Conservation (phyloP, 2,113 vertebrate genomes). For the Neolamprologus variostigma region DNA sequence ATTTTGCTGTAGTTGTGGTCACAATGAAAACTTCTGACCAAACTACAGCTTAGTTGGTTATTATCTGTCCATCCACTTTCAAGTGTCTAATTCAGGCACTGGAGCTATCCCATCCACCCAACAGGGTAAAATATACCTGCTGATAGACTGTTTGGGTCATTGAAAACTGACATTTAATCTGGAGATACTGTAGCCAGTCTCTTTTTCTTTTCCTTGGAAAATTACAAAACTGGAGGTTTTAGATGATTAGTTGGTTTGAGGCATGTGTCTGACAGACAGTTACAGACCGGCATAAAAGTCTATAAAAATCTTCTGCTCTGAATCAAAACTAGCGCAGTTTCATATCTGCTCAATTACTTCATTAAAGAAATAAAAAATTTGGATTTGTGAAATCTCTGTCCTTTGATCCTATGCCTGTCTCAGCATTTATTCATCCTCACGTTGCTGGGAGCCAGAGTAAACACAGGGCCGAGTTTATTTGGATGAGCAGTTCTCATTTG, state of each 20-base stretch:
- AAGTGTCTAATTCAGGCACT: not conserved
- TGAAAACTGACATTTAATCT: not conserved
- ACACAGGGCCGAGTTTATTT: not conserved
- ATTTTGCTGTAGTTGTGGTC: not conserved
- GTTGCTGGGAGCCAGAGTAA: not conserved
- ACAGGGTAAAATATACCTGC: not conserved
- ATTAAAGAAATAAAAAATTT: not conserved
- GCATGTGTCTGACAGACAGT: not conserved
- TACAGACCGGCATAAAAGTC: not conserved
- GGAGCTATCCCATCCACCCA: not conserved
- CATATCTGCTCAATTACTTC: not conserved
- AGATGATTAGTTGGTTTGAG: not conserved
- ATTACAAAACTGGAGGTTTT: not conserved
- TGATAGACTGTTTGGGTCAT: not conserved
- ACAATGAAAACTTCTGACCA: not conserved
- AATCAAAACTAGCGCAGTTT: not conserved
- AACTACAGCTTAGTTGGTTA: not conserved
- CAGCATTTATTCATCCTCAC: not conserved
- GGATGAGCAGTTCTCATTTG: not conserved
- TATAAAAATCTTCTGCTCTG: not conserved
- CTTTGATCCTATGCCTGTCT: not conserved
- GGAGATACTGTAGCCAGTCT: not conserved
- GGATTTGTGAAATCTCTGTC: not conserved
- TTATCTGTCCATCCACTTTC: not conserved
- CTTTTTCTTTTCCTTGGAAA: not conserved